Evolutionary conservation across 2,797 vertebrate species (phyloP).

Genomic region (Neopelma chrysocephalum): DNA sequence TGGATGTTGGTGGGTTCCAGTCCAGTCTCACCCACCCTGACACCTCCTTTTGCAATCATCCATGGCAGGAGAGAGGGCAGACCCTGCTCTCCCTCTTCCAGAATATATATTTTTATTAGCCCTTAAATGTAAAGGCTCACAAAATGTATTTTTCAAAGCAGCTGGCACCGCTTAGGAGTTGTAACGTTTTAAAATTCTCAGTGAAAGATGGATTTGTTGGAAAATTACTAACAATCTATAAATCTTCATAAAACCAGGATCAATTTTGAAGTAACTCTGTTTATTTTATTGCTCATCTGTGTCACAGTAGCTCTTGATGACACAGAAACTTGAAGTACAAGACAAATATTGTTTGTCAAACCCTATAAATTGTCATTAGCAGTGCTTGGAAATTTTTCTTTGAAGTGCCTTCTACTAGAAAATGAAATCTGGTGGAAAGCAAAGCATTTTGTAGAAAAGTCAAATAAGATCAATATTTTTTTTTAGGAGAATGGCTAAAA

Average conservation of each 20-base stretch:
- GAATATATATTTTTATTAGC: neutral
- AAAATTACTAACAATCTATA: constrained; percentile 8
- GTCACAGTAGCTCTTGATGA: neutral
- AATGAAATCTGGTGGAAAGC: neutral
- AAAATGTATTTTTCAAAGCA: neutral
- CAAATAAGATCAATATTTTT: neutral
- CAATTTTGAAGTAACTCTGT: constrained; percentile 4
- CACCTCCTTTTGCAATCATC: neutral
- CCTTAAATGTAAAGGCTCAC: neutral
- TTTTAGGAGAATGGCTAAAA: neutral
- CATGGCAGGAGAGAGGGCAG: neutral
- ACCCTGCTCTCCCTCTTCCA: neutral
- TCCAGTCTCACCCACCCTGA: too few species aligned
- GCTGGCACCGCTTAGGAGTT: neutral
- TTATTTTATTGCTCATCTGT: constrained; percentile 48
- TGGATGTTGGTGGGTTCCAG: neutral
- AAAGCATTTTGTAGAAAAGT: neutral
- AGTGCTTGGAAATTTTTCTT: neutral
- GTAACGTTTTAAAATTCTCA: neutral
- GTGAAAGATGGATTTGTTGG: constrained; percentile 10
- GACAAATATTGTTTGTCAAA: constrained; percentile 7
- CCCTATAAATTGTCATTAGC: neutral
- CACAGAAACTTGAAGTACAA: neutral
- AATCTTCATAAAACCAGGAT: constrained; percentile 24
- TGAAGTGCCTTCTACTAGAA: neutral